phyloP scores from a whole-genome alignment of 1,140 invertebrate species.

The Trichomalopsis sarcophagae region DNA sequence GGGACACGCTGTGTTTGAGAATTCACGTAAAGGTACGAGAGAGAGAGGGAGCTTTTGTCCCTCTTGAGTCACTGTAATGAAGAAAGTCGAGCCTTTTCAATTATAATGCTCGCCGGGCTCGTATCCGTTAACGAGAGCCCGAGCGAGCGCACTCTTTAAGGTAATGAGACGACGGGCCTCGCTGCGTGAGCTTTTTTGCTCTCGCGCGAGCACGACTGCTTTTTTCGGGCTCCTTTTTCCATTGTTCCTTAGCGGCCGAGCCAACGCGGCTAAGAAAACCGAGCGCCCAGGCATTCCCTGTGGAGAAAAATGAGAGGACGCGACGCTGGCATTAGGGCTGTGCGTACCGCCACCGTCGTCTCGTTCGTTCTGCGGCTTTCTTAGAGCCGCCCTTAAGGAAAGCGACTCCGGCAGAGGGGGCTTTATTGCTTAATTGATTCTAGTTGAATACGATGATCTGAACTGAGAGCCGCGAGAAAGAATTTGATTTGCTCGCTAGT shows the following conservation, averaged over 20 bases:
- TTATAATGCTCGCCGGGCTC: slow-evolving; percentile 15
- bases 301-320: not conserved
- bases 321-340: no score
- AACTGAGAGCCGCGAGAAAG: no score
- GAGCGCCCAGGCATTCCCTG: not conserved
- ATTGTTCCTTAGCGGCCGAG: not conserved
- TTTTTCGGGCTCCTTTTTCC: slow-evolving; percentile 19
- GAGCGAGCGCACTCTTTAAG: slow-evolving; percentile 3
- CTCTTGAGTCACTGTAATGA: not conserved
- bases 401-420: not conserved
- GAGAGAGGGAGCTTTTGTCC: not conserved
- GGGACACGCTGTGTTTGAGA: not conserved
- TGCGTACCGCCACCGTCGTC: no score
- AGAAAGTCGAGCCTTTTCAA: slow-evolving; percentile 34
- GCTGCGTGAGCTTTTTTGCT: not conserved
- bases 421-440: no score
- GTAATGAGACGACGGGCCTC: slow-evolving; percentile 18
- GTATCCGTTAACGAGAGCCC: slow-evolving; percentile 27
- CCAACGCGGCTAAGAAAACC: not conserved
- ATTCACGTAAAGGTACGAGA: not conserved
- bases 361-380: not conserved
- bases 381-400: not conserved
- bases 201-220: not conserved
- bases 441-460: no score
- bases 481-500: no score